phyloP scores from a whole-genome alignment of 2,113 vertebrate genomes.

The Paracyprichromis sp. region DNA sequence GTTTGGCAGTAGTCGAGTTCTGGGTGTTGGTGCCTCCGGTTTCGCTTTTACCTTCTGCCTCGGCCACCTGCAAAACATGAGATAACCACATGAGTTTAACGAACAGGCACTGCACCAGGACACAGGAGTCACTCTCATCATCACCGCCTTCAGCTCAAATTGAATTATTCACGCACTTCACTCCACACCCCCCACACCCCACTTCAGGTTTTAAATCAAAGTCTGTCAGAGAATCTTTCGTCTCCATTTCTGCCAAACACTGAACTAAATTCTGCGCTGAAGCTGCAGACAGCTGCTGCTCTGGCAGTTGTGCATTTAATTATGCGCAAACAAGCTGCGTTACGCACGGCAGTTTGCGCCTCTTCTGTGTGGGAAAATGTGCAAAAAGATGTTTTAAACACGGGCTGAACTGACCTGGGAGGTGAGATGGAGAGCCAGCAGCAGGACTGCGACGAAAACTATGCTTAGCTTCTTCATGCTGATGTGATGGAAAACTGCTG shows the following conservation, averaged over 20 bases:
- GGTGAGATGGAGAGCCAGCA: constrained; percentile 35
- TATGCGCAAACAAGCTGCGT: background rate
- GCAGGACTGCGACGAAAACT: constrained; percentile 9
- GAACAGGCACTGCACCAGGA: background rate
- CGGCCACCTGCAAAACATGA: background rate
- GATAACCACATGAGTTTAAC: background rate
- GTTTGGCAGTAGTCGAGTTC: accelerated
- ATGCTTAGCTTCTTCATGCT: constrained; percentile 37
- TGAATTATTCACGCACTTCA: background rate
- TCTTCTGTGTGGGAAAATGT: background rate
- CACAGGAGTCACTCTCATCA: background rate
- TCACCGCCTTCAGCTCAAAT: background rate
- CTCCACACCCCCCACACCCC: too few relatives aligned
- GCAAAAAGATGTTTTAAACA: background rate
- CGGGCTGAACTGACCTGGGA: constrained; percentile 2
- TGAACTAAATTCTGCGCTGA: background rate
- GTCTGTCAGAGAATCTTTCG: background rate
- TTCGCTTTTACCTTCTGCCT: accelerated
- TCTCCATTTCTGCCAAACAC: background rate
- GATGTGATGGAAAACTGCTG: accelerated
- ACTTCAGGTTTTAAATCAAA: background rate
- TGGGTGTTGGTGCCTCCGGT: accelerated
- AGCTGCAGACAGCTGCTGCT: background rate
- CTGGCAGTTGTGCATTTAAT: background rate
- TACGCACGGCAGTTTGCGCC: background rate